Evolutionary conservation across 2,113 vertebrate species (phyloP).

Genomic region (Murina feae): DNA sequence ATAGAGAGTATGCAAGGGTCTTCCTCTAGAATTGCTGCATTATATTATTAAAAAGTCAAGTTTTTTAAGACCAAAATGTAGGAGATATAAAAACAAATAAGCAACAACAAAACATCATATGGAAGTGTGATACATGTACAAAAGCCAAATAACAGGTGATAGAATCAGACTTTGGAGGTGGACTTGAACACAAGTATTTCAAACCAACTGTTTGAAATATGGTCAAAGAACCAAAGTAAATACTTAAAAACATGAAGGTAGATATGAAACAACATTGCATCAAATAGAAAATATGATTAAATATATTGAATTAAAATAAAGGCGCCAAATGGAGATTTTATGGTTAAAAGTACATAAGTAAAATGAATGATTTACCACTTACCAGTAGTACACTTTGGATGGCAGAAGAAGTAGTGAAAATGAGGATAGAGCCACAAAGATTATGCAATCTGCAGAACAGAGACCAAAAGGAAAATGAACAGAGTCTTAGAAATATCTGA

Average conservation of each 20-base stretch:
- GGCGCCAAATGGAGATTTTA: not conserved
- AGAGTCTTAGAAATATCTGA: not conserved
- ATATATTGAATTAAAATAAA: not conserved
- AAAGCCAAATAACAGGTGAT: not conserved
- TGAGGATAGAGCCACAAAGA: not conserved
- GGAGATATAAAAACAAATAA: not conserved
- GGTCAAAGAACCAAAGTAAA: not conserved
- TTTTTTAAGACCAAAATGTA: not conserved
- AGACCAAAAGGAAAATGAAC: not conserved
- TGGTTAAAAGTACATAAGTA: not conserved
- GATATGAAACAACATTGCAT: not conserved
- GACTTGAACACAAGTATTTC: not conserved
- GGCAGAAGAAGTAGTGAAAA: not conserved
- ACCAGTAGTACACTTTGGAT: not conserved
- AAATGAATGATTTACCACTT: not conserved
- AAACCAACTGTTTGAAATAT: not conserved
- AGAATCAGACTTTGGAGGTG: not conserved
- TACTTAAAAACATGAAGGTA: not conserved
- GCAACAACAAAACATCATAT: not conserved
- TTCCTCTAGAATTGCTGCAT: not conserved
- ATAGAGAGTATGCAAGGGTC: accelerated
- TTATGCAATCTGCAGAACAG: not conserved
- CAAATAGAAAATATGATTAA: not conserved
- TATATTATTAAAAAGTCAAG: not conserved
- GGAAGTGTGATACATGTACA: not conserved